Percentiles rank a stretch among this genome's conserved stretches.
phyloP scores from a whole-genome alignment of 2,113 vertebrate species.

The Rallus limicola region DNA sequence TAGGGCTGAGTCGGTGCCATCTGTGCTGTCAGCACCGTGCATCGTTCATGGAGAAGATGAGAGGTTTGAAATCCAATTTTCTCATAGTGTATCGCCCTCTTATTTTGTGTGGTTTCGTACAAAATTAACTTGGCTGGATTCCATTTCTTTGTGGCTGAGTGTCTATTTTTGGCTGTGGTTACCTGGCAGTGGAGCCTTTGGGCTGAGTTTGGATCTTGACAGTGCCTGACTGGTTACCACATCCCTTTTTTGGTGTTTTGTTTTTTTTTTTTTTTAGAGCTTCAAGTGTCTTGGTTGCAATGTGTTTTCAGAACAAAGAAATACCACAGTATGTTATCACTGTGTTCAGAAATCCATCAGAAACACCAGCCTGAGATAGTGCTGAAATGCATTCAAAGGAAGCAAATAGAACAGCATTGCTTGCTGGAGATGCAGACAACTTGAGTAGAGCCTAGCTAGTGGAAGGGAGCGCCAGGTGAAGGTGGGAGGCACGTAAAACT shows the following conservation, averaged over 20 bases:
- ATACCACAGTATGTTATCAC: neutral
- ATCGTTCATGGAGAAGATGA: conserved; percentile 1
- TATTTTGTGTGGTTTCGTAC: neutral
- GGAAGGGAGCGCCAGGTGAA: neutral
- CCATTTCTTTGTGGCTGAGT: neutral
- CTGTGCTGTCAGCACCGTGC: conserved; percentile 18
- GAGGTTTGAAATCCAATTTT: conserved; percentile 1
- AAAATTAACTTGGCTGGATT: conserved; percentile 17
- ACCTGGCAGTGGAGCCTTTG: neutral
- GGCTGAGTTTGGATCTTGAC: neutral
- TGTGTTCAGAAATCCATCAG: neutral
- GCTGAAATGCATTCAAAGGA: neutral
- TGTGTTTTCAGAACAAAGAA: neutral
- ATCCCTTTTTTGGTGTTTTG: neutral
- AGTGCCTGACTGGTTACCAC: neutral
- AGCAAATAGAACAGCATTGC: neutral
- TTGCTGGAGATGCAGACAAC: neutral
- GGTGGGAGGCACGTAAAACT: neutral
- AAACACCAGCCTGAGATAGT: neutral
- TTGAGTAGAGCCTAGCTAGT: neutral
- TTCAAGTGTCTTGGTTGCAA: neutral
- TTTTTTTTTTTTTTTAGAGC: neutral
- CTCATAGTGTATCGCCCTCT: neutral
- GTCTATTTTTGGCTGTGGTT: conserved; percentile 43
- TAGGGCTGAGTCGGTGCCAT: conserved; percentile 31